phyloP scores from a whole-genome alignment of 2,888 invertebrate species.

The Meiosimyza decipiens region DNA sequence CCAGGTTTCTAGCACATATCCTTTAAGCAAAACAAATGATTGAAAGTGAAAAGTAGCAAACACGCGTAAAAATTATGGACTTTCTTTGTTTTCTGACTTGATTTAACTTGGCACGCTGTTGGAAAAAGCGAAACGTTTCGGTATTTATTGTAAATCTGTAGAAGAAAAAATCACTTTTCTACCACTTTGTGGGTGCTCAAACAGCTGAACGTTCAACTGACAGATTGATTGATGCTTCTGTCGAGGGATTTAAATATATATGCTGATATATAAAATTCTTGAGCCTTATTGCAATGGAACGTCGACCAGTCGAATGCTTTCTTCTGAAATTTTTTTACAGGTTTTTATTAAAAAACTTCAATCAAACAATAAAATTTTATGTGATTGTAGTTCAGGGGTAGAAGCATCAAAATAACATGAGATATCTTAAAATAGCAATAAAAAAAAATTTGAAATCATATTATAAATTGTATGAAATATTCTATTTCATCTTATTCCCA shows the following conservation, averaged over 20 bases:
- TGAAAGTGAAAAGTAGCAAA: conserved; percentile 8
- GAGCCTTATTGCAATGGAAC: too few relatives aligned
- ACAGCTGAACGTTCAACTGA: conserved; percentile 60
- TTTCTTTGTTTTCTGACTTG: neutral
- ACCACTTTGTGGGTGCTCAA: conserved; percentile 63
- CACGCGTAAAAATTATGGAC: conserved; percentile 44
- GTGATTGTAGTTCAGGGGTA: too few relatives aligned
- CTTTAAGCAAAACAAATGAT: neutral
- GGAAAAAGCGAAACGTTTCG: conserved; percentile 11
- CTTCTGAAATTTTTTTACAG: too few relatives aligned
- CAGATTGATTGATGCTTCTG: conserved; percentile 60
- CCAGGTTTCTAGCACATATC: too few relatives aligned
- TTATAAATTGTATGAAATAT: too few relatives aligned
- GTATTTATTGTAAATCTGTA: conserved; percentile 38
- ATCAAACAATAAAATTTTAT: too few relatives aligned
- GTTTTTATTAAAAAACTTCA: too few relatives aligned
- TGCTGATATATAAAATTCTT: conserved; percentile 36
- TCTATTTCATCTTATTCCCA: too few relatives aligned
- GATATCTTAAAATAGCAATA: too few relatives aligned
- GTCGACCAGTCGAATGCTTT: too few relatives aligned
- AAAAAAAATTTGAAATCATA: too few relatives aligned
- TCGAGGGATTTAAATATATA: conserved; percentile 28
- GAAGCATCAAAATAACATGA: too few relatives aligned
- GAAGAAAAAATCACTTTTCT: conserved; percentile 36
- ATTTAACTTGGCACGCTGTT: conserved; percentile 6